phyloP scores from a whole-genome alignment of 1,140 invertebrate species.

The Ostrea denselamellosa region DNA sequence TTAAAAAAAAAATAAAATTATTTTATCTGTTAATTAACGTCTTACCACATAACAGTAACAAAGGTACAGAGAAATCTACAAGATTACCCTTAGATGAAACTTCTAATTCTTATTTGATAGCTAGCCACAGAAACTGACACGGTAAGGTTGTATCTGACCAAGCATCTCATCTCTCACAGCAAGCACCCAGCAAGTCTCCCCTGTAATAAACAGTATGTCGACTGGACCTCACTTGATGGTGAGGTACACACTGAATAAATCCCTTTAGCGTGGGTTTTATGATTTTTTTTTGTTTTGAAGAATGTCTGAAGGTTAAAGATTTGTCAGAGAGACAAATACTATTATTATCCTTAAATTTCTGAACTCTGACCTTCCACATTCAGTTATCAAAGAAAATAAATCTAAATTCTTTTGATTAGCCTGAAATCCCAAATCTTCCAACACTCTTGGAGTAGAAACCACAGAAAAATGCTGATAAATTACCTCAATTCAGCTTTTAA shows the following conservation, averaged over 20 bases:
- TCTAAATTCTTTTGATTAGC: not conserved
- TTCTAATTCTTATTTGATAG: not conserved
- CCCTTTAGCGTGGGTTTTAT: no score
- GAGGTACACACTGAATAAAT: no score
- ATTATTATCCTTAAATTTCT: not conserved
- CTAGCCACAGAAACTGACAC: not conserved
- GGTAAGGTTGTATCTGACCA: not conserved
- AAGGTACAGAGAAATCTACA: not conserved
- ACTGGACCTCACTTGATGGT: no score
- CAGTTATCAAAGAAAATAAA: slow-evolving; percentile 29
- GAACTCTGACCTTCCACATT: slow-evolving; percentile 2
- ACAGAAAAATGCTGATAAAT: not conserved
- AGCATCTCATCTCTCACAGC: slow-evolving; percentile 26
- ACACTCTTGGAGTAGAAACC: not conserved
- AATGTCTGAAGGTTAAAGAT: not conserved
- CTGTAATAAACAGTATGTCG: not conserved
- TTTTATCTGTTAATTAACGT: not conserved
- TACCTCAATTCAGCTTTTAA: not conserved
- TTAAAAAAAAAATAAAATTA: no score
- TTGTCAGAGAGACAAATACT: not conserved
- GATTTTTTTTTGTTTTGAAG: no score
- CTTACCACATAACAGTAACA: not conserved
- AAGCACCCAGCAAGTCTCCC: not conserved
- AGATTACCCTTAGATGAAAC: not conserved
- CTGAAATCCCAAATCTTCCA: not conserved